Evolutionary conservation across 2,888 invertebrate genomes (phyloP), one percentile per base, ranked within the genome.

Genomic region (Tribolium freemani): DNA sequence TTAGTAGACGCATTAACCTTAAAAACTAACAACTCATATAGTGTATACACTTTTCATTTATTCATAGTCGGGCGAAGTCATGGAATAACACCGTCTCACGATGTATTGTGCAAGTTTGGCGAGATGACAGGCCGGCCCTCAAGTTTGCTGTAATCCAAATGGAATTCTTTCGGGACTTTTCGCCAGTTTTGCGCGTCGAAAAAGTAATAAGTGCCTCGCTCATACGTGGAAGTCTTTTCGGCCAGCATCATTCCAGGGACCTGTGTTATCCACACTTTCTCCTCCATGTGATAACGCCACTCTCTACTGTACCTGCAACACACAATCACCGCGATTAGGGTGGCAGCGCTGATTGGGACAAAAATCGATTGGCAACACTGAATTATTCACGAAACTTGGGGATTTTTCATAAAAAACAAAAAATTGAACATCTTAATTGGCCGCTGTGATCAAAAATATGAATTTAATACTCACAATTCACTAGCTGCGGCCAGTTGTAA

Each of bases 201-300:
- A 89, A 98, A 98, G 90, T 97, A 98, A 90, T 99, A 99, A 83
- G 98, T 98, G 89, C 99, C 99, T 85, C 98, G 92, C 90, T 99
- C 99, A 88, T 97, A 99, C 80, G 96, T 95, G 83, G 93, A 92
- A 78, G 97, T 98, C 88, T 98, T 99, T 87, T 99, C 97, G 82
- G 95, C 92, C 85, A 96, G 94, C 80, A 95, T 93, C 90, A 97
- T 93, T 81, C 97, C 97, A 79, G 97, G 97, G 83, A 97, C 97
- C 88, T 98, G 94, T 83, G 98, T 98, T 87, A 98, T 97, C 98
- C 98, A 98, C 84, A 99, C 96, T 88, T 97, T 96, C 87, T 99
- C 99, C 87, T 98, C 97, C 90, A 94, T 98, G 88, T 99, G 99
- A 90, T 97, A 99, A 89, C 99, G 93, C 99, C 99, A 99, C 86